phyloP scores from a whole-genome alignment of 1,140 invertebrate genomes.

The Atta cephalotes region DNA sequence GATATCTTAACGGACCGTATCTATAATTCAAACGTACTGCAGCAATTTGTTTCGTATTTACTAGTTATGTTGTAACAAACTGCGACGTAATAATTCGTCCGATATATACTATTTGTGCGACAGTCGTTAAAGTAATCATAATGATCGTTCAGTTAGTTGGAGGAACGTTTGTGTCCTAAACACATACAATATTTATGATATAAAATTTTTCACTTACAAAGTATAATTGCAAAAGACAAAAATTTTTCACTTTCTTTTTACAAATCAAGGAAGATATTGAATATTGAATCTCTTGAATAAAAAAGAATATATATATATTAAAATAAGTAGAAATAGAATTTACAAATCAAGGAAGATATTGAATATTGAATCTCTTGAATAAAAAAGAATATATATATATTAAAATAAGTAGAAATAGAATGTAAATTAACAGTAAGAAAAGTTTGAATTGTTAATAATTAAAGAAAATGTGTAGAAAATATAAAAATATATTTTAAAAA shows the following conservation, averaged over 20 bases:
- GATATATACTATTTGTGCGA: background rate
- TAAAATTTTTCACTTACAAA: background rate
- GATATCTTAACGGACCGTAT: slow-evolving; percentile 22
- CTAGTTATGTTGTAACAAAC: slow-evolving; percentile 49
- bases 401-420: background rate
- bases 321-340: background rate
- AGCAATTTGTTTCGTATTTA: slow-evolving; percentile 28
- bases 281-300: background rate
- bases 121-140: slow-evolving; percentile 24
- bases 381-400: too few relatives aligned
- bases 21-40: slow-evolving; percentile 27
- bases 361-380: background rate
- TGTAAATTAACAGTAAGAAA: background rate
- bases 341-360: background rate
- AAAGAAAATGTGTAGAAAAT: background rate
- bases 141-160: slow-evolving; percentile 35
- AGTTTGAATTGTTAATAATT: background rate
- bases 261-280: background rate
- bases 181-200: background rate
- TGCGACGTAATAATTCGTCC: slow-evolving; percentile 9
- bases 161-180: slow-evolving; percentile 9
- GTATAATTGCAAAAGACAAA: background rate
- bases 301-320: too few relatives aligned
- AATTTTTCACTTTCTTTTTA: background rate
- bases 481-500: background rate